phyloP scores from a whole-genome alignment of 2,888 invertebrate genomes.

The Nasonovia ribisnigri region DNA sequence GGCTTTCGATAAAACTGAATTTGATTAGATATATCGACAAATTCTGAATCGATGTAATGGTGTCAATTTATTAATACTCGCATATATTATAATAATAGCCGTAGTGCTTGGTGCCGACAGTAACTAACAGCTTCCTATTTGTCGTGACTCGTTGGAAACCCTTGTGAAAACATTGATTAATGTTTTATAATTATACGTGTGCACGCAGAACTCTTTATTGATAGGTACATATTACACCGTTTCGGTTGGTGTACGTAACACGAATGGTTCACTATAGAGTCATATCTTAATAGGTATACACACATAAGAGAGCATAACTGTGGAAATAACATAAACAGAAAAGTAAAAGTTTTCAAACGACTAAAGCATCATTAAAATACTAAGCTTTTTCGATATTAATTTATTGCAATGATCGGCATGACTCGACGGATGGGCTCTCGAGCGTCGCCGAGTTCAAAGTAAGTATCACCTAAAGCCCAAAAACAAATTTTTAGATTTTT shows the following conservation, averaged over 20 bases:
- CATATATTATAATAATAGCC: background rate
- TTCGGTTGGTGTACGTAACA: background rate
- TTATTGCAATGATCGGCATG: background rate
- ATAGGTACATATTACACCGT: background rate
- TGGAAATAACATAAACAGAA: background rate
- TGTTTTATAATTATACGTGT: slow-evolving; percentile 5
- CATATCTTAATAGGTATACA: background rate
- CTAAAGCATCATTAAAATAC: background rate
- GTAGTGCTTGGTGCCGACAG: background rate
- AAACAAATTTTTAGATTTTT: background rate
- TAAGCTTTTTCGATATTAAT: background rate
- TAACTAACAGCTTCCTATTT: slow-evolving; percentile 40
- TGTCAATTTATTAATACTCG: background rate
- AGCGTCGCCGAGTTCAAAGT: background rate
- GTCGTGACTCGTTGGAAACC: background rate
- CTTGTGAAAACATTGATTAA: slow-evolving; percentile 39
- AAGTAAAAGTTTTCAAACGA: background rate
- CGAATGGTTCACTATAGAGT: background rate
- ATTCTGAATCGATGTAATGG: background rate
- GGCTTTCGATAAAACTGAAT: background rate
- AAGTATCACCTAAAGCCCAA: background rate
- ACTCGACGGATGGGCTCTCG: background rate
- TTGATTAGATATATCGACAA: background rate
- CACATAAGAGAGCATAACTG: background rate
- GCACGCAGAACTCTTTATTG: background rate